phyloP scores from a whole-genome alignment of 2,888 invertebrate species.

The Allygus modestus region DNA sequence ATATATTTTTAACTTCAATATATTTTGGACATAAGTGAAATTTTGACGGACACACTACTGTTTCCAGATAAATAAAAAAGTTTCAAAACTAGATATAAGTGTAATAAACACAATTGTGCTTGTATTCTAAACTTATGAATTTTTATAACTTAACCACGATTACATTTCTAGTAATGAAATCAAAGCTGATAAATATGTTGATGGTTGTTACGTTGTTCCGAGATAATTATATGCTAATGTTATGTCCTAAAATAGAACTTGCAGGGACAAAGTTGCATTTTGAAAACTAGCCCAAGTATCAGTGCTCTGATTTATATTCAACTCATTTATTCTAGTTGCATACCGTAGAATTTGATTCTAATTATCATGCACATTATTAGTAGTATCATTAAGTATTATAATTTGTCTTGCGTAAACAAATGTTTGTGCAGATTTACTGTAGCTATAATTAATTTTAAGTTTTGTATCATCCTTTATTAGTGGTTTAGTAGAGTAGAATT shows the following conservation, averaged over 20 bases:
- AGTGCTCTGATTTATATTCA: background rate
- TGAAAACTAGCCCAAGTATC: background rate
- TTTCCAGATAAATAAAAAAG: too few species aligned
- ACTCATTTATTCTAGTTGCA: constrained; percentile 1
- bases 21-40: too few species aligned
- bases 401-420: background rate
- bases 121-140: too few species aligned
- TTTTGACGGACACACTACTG: too few species aligned
- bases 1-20: too few species aligned
- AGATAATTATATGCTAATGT: too few species aligned
- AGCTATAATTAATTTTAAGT: background rate
- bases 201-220: too few species aligned
- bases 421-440: constrained; percentile 12
- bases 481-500: background rate
- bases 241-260: background rate
- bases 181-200: too few species aligned
- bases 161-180: too few species aligned
- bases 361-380: background rate
- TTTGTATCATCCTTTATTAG: background rate
- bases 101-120: too few species aligned
- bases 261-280: background rate
- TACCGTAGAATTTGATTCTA: background rate
- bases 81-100: too few species aligned
- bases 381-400: background rate
- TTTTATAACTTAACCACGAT: too few species aligned